Percentiles rank a stretch among this genome's conserved stretches.
Evolutionary conservation across 2,888 invertebrate genomes (phyloP).

Genomic region (Melanargia galathea): DNA sequence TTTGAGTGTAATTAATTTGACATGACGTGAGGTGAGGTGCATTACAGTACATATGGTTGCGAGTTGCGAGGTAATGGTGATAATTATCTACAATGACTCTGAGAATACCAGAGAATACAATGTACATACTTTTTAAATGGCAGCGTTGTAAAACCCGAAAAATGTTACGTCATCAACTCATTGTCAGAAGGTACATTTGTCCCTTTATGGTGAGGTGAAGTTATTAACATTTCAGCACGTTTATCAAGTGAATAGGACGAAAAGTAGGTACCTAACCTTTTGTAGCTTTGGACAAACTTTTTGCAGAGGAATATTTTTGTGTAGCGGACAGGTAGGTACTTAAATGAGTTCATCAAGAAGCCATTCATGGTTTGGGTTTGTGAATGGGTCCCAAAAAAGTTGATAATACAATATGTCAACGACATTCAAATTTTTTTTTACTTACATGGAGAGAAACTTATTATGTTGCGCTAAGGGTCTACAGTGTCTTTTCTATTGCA

Average conservation of each 20-base stretch:
- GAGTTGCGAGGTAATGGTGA: too few species aligned
- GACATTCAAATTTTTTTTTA: background rate
- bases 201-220: background rate
- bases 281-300: constrained; percentile 1
- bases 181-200: constrained; percentile 2
- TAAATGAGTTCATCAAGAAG: constrained; percentile 13
- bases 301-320: constrained; percentile 6
- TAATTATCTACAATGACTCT: too few species aligned
- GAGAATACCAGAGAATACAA: too few species aligned
- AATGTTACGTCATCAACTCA: background rate
- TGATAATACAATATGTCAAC: background rate
- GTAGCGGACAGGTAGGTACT: background rate
- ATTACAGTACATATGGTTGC: too few species aligned
- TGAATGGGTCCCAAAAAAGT: background rate
- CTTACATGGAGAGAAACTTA: background rate
- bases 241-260: background rate
- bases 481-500: background rate
- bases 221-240: background rate
- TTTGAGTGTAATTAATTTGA: too few species aligned
- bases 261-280: background rate
- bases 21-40: too few species aligned
- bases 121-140: background rate
- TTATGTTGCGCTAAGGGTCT: background rate
- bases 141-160: background rate
- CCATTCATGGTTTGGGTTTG: constrained; percentile 2